A percentile compares a stretch with the other conserved stretches of the same genome.
Evolutionary conservation across 1,140 invertebrate genomes (phyloP).

Genomic region (Formica selysi): DNA sequence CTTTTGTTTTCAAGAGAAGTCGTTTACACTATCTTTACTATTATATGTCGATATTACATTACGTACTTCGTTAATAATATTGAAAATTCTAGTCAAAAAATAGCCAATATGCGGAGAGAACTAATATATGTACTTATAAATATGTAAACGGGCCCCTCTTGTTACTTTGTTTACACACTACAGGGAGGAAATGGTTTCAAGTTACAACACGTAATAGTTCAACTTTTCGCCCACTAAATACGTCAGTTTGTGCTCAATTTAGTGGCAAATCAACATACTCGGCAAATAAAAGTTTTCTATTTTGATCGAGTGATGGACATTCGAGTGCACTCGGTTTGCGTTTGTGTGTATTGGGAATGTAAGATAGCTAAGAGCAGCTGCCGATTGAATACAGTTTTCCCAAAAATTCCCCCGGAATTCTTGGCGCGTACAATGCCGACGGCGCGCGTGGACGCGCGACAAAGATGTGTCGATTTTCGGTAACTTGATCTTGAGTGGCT

Average conservation of each 20-base stretch:
- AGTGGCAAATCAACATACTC: neutral
- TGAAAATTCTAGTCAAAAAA: too few relatives aligned
- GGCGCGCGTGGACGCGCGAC: constrained; percentile 59
- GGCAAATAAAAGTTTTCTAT: constrained; percentile 29
- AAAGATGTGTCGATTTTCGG: constrained; percentile 84
- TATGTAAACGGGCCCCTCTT: neutral
- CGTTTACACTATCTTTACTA: neutral
- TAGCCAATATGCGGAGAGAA: neutral
- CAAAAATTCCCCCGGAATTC: constrained; percentile 71
- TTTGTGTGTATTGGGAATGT: constrained; percentile 9
- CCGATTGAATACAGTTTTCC: constrained; percentile 59
- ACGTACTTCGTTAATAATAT: neutral
- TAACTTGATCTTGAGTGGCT: constrained; percentile 86
- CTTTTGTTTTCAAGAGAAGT: neutral
- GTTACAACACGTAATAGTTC: neutral
- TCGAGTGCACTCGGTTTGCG: neutral
- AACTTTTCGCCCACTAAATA: neutral
- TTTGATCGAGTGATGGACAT: constrained; percentile 18
- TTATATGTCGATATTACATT: neutral
- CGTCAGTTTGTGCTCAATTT: neutral
- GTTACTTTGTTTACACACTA: neutral
- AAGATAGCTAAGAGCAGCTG: constrained; percentile 29
- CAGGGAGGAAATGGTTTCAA: neutral
- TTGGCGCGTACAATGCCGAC: constrained; percentile 46
- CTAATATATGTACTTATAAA: neutral